phyloP scores from a whole-genome alignment of 2,888 invertebrate species.

The Melieria crassipennis region DNA sequence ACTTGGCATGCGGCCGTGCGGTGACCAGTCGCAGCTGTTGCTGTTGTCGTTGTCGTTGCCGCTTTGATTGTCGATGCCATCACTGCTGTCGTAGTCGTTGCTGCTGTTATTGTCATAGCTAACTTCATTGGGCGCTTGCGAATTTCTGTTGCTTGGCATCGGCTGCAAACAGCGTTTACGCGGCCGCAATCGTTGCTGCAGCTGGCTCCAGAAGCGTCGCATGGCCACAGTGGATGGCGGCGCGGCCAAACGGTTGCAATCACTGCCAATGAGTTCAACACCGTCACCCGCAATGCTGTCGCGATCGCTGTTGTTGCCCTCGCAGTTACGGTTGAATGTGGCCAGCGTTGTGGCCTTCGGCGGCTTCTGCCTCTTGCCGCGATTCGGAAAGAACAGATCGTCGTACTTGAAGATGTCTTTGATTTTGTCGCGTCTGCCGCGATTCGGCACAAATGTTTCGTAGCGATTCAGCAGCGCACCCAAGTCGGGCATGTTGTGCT shows the following conservation, averaged over 20 bases:
- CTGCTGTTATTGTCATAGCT: constrained; percentile 30
- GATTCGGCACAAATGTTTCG: constrained; percentile 64
- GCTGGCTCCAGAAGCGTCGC: constrained; percentile 41
- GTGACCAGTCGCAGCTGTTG: constrained; percentile 36
- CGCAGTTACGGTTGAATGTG: not conserved
- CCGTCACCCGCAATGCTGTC: not conserved
- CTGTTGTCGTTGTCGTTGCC: not conserved
- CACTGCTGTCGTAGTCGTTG: constrained; percentile 25
- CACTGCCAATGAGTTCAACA: constrained; percentile 9
- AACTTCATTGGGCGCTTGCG: constrained; percentile 1
- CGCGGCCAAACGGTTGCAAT: constrained; percentile 27
- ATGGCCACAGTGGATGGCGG: constrained; percentile 34
- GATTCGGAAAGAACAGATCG: constrained; percentile 64
- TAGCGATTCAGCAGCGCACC: constrained; percentile 54
- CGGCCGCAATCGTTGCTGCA: constrained; percentile 42
- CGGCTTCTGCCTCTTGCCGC: constrained; percentile 58
- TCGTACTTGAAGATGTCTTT: constrained; percentile 64
- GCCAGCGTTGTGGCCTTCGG: constrained; percentile 7
- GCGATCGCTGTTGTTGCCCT: constrained; percentile 19
- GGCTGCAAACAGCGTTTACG: not conserved
- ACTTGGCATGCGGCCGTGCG: constrained; percentile 36
- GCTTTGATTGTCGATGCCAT: constrained; percentile 15
- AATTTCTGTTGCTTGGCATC: not conserved
- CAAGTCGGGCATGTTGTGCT: constrained; percentile 55
- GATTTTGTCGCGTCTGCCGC: constrained; percentile 63